These are phyloP conservation scores for Limnephilus lunatus DNA, from an alignment of 2,888 invertebrate species.

Conservation along the genomic window DNA sequence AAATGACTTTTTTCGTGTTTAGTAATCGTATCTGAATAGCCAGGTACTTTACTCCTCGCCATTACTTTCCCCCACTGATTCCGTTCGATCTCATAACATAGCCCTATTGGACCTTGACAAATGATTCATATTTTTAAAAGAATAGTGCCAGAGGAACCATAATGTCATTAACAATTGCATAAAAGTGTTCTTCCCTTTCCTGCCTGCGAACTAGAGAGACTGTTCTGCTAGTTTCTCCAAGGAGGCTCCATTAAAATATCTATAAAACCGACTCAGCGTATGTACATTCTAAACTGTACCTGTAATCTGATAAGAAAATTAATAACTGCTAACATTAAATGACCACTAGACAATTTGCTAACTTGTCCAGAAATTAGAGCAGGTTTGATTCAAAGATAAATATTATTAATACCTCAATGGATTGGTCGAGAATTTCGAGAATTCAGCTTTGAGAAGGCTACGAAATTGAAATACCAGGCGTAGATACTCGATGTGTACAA, in stretches of 20 bases:
- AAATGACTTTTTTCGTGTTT: no score
- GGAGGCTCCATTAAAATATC: neutral
- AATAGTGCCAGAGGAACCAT: no score
- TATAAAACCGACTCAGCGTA: neutral
- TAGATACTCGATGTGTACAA: neutral
- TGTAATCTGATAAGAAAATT: no score
- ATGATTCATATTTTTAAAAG: no score
- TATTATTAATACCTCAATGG: neutral
- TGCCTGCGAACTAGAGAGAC: neutral
- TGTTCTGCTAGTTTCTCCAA: neutral
- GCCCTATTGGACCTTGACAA: no score
- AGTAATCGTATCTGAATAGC: no score
- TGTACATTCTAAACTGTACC: neutral
- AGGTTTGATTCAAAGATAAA: neutral
- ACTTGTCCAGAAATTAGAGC: neutral
- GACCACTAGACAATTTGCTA: neutral
- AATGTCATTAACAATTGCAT: no score
- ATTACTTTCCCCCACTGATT: no score
- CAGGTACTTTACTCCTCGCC: no score
- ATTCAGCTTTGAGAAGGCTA: neutral
- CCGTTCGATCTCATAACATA: no score
- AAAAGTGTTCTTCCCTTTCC: no score
- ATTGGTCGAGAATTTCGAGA: neutral
- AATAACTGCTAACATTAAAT: neutral
- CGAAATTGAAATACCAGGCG: neutral